These are phyloP conservation scores for Sebastes fasciatus DNA, from an alignment of 2,113 vertebrate genomes.

Conservation along the genomic window DNA sequence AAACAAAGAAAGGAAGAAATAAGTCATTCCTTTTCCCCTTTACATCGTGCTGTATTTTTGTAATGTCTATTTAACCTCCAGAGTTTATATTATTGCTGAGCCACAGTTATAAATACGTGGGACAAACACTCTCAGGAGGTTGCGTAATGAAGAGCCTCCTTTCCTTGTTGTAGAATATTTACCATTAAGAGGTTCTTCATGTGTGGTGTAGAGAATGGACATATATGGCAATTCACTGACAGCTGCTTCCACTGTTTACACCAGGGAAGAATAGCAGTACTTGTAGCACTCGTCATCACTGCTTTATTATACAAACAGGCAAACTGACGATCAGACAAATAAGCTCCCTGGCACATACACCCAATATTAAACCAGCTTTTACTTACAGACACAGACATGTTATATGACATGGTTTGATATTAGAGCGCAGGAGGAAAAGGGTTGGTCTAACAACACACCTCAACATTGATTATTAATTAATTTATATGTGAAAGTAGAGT, in stretches of 20 bases:
- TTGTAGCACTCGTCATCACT: constrained; percentile 1
- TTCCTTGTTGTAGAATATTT: constrained; percentile 37
- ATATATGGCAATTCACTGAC: constrained; percentile 26
- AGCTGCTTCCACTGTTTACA: constrained; percentile 67
- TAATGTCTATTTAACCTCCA: constrained; percentile 46
- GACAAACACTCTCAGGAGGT: constrained; percentile 69
- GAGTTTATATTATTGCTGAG: constrained; percentile 66
- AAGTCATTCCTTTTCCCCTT: constrained; percentile 40
- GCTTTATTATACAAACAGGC: constrained; percentile 25
- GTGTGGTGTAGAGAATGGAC: constrained; percentile 30
- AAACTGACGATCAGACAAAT: not conserved
- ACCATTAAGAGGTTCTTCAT: constrained; percentile 27
- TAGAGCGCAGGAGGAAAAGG: not conserved
- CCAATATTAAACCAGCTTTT: constrained; percentile 1
- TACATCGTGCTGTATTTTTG: constrained; percentile 43
- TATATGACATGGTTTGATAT: not conserved
- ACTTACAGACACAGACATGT: not conserved
- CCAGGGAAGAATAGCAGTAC: constrained; percentile 27
- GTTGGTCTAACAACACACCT: not conserved
- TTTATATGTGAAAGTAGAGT: not conserved
- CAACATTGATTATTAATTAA: not conserved
- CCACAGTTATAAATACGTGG: constrained; percentile 66
- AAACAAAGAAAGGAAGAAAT: constrained; percentile 80
- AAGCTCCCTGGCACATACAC: not conserved
- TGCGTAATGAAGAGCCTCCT: constrained; percentile 54